Evolutionary conservation across 92 coral and sea anemone genomes (phyloP).

Genomic region (Desmophyllum pertusum): DNA sequence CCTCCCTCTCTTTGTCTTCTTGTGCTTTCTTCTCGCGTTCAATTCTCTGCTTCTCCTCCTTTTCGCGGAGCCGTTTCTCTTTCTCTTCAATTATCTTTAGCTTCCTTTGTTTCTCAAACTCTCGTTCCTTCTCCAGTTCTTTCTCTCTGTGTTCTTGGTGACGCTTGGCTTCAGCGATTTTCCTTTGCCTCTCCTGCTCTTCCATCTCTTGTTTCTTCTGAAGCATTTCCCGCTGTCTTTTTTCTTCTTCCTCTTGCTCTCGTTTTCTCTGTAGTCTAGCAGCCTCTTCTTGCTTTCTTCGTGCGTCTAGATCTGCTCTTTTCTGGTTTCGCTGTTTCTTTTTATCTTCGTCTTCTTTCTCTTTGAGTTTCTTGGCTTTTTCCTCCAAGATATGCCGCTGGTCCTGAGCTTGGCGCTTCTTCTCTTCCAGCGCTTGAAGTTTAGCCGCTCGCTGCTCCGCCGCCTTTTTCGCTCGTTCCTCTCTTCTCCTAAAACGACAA

Average conservation of each 20-base stretch:
- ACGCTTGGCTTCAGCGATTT: slow-evolving; percentile 85
- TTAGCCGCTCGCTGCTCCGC: slow-evolving; percentile 89
- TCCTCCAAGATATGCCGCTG: slow-evolving; percentile 73
- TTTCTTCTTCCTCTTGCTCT: slow-evolving; percentile 79
- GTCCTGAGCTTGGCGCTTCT: slow-evolving; percentile 81
- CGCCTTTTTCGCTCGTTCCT: slow-evolving; percentile 82
- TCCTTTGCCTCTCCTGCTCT: slow-evolving; percentile 91
- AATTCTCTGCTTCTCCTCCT: slow-evolving; percentile 66
- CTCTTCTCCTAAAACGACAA: slow-evolving; percentile 69
- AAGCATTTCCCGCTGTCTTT: slow-evolving; percentile 73
- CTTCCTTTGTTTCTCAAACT: slow-evolving; percentile 72
- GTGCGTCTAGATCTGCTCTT: slow-evolving; percentile 83
- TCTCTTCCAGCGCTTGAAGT: slow-evolving; percentile 71
- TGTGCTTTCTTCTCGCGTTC: slow-evolving; percentile 64
- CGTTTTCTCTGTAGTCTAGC: slow-evolving; percentile 57
- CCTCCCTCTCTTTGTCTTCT: slow-evolving; percentile 77
- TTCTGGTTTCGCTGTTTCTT: slow-evolving; percentile 79
- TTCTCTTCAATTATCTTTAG: slow-evolving; percentile 82
- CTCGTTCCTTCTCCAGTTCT: slow-evolving; percentile 81
- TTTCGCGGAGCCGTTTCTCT: slow-evolving; percentile 72
- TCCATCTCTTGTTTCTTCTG: slow-evolving; percentile 85
- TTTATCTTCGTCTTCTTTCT: slow-evolving; percentile 87
- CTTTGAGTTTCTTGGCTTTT: slow-evolving; percentile 77
- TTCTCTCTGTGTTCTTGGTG: slow-evolving; percentile 79
- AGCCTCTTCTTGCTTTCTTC: slow-evolving; percentile 85